Base-by-base conservation (phyloP, 2,888 invertebrate genomes). In the Leptinotarsa juncta region DNA sequence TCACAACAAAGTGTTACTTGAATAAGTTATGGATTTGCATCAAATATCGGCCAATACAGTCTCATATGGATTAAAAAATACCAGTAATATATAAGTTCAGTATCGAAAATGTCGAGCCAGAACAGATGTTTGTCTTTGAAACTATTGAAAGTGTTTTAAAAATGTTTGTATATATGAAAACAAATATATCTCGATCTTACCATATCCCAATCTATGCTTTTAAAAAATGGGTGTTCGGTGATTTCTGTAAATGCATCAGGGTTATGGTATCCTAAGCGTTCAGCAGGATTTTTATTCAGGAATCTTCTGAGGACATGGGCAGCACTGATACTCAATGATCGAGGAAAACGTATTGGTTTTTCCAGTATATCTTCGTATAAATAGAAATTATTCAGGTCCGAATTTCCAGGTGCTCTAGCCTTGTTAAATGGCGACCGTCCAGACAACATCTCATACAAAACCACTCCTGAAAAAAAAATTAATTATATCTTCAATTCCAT, bases 391-490 rank as follows among this genome's bases (percentile, higher is more conserved):
- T 99, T 98, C 90, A 98, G 97, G 89, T 99, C 98, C 12, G 97
- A 96, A 90, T 98, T 98, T 85, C 98, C 98, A 0, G 97, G 96
- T 69, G 97, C 97, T 75, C 97, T 97, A 66, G 97, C 97, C 83
- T 98, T 96, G 89, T 99, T 99, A 89, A 99, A 99, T 15, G 99
- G 99, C 86, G 97, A 98, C 75, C 99, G 91, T 0, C 99, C 99
- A 2, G 98, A 99, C 85, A 99, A 89, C 99, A 99, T 99, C 90
- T 99, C 99, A 89, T 98, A 99, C 71, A 99, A 92, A 70, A 99
- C 90, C 66, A 99, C 99, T 65, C 99, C 98, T 65, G 97, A 89
- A 73, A 97, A 68, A 42, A n/a, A 42, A n/a, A 42, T 49, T 42
- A 42, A 42, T 42, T 42, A 10, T 42, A 32, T 42, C 42, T 12